Evolutionary conservation across 1,140 invertebrate species (phyloP).

Genomic region (Vanessa atalanta): DNA sequence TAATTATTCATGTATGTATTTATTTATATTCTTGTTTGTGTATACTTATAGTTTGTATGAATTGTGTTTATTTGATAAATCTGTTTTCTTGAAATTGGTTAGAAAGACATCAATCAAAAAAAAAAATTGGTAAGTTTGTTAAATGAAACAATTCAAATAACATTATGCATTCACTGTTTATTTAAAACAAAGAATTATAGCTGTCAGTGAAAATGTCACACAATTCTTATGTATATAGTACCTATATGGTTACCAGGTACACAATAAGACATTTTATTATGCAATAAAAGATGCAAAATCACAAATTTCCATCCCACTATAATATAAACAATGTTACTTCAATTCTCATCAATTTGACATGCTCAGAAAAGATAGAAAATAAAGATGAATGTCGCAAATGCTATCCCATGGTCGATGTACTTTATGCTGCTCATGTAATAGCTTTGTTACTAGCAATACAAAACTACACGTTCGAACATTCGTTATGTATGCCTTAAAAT

Average conservation of each 20-base stretch:
- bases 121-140: no score
- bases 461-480: slow-evolving; percentile 21
- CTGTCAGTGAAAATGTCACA: slow-evolving; percentile 41
- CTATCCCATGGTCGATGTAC: slow-evolving; percentile 13
- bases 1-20: no score
- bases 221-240: slow-evolving; percentile 29
- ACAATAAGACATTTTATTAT: slow-evolving; percentile 17
- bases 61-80: no score
- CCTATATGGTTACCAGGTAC: slow-evolving; percentile 20
- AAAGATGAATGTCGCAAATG: slow-evolving; percentile 9
- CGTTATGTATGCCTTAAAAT: slow-evolving; percentile 14
- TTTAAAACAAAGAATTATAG: slow-evolving; percentile 40
- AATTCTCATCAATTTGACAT: slow-evolving; percentile 44
- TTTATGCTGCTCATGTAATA: slow-evolving; percentile 26
- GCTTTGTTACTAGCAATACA: slow-evolving; percentile 22
- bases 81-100: no score
- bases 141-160: neutral
- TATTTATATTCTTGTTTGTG: no score
- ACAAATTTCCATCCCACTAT: slow-evolving; percentile 30
- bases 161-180: slow-evolving; percentile 34
- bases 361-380: slow-evolving; percentile 34
- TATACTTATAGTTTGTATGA: no score
- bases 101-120: no score
- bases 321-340: slow-evolving; percentile 23
- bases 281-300: slow-evolving; percentile 48